phyloP scores from a whole-genome alignment of 53 echinoderm and acorn worm species.

The Astropecten irregularis region DNA sequence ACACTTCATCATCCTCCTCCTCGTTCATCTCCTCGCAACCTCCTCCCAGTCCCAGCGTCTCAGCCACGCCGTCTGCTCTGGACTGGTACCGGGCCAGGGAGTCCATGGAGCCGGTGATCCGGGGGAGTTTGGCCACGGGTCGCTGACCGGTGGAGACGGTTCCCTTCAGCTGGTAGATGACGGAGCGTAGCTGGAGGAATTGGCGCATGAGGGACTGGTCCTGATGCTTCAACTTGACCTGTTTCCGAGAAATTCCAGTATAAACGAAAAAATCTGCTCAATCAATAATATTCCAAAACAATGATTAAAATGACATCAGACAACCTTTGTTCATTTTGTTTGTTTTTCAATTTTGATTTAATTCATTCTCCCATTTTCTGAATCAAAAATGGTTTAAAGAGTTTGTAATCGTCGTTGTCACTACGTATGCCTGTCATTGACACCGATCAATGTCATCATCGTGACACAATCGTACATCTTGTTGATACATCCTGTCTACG shows the following conservation, averaged over 20 bases:
- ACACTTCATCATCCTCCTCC: slow-evolving; percentile 39
- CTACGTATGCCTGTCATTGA: neutral
- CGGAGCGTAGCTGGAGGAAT: slow-evolving; percentile 89
- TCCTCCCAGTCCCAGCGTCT: neutral
- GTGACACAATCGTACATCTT: neutral
- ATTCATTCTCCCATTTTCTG: no score
- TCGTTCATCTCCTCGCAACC: neutral
- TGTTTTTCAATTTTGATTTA: no score
- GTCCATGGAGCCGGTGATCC: slow-evolving; percentile 22
- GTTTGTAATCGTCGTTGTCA: neutral
- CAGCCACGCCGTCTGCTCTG: neutral
- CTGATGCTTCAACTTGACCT: slow-evolving; percentile 84
- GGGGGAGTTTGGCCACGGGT: slow-evolving; percentile 14
- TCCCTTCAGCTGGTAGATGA: slow-evolving; percentile 78
- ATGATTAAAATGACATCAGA: no score
- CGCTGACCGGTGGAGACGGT: neutral
- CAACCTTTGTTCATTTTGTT: no score
- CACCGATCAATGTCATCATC: neutral
- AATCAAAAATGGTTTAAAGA: no score
- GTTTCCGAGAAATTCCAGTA: no score
- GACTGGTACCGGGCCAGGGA: neutral
- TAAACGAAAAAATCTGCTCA: neutral
- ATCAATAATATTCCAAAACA: neutral
- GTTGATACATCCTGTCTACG: neutral
- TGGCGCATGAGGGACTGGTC: slow-evolving; percentile 94